These are phyloP conservation scores for Drosophila biarmipes DNA, from an alignment of 1,140 invertebrate genomes.

Conservation along the genomic window DNA sequence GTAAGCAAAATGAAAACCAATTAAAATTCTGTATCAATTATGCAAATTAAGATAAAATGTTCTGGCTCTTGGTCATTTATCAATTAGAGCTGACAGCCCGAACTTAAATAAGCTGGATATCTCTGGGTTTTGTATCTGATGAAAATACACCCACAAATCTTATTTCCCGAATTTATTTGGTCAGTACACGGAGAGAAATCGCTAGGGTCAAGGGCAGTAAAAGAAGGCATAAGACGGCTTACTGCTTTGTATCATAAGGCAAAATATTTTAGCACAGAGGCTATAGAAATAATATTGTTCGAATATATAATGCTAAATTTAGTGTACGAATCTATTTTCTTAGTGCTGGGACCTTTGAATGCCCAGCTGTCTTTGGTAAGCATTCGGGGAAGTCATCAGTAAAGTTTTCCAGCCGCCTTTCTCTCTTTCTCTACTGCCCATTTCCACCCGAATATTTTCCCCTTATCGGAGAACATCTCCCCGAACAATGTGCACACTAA, in stretches of 20 bases:
- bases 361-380: background rate
- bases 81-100: conserved; percentile 39
- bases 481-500: conserved; percentile 56
- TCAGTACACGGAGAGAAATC: conserved; percentile 2
- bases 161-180: background rate
- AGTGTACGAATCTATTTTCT: background rate
- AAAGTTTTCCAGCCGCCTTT: conserved; percentile 10
- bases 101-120: conserved; percentile 8
- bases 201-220: too few species aligned
- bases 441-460: conserved; percentile 9
- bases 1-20: conserved; percentile 30
- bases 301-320: too few species aligned
- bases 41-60: conserved; percentile 49
- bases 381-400: conserved; percentile 7
- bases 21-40: conserved; percentile 50
- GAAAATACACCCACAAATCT: conserved; percentile 13
- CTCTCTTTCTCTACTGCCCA: conserved; percentile 1
- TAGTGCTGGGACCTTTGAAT: background rate
- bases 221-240: too few species aligned
- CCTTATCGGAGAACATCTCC: conserved; percentile 21
- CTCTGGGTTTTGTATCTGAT: conserved; percentile 8
- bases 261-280: too few species aligned
- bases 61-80: conserved; percentile 31
- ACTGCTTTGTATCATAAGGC: too few species aligned
- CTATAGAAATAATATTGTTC: too few species aligned